These are phyloP conservation scores for Zaprionus taronus DNA, from an alignment of 1,140 invertebrate genomes.

Conservation along the genomic window DNA sequence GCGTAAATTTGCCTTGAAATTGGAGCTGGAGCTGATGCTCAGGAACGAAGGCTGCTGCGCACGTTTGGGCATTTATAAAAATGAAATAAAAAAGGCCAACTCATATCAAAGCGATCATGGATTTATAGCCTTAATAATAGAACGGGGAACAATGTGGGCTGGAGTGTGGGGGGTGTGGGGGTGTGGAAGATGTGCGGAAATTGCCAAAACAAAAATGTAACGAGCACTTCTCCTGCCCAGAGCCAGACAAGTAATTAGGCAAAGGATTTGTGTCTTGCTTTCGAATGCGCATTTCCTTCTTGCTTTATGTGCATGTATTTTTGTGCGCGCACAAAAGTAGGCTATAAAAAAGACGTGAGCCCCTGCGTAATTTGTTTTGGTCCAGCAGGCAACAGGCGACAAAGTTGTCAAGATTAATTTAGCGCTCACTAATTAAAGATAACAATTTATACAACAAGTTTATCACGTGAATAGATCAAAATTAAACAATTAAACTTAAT, in stretches of 20 bases:
- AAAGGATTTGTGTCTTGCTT: conserved; percentile 69
- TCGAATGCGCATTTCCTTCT: conserved; percentile 31
- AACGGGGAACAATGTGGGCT: conserved; percentile 18
- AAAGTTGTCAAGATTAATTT: conserved; percentile 21
- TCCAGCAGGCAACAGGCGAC: conserved; percentile 31
- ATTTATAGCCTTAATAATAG: conserved; percentile 83
- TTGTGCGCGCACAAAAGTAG: conserved; percentile 40
- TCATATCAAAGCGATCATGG: conserved; percentile 83
- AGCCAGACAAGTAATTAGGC: conserved; percentile 79
- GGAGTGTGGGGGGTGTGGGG: not conserved
- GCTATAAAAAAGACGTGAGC: conserved; percentile 64
- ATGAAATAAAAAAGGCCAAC: conserved; percentile 63
- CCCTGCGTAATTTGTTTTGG: conserved; percentile 27
- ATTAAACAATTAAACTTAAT: too few relatives aligned
- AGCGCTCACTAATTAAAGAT: not conserved
- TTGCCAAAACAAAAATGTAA: conserved; percentile 45
- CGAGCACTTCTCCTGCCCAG: conserved; percentile 30
- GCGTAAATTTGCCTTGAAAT: conserved; percentile 73
- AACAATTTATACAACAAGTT: not conserved
- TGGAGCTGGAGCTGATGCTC: conserved; percentile 65
- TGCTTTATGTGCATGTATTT: conserved; percentile 21
- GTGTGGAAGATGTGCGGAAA: conserved; percentile 37
- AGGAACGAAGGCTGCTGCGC: conserved; percentile 40
- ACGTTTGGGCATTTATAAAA: conserved; percentile 75
- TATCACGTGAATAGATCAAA: not conserved